Evolutionary conservation across 1,140 invertebrate species (phyloP), one percentile per base, ranked within the genome.

Genomic region (Zaprionus davidi): DNA sequence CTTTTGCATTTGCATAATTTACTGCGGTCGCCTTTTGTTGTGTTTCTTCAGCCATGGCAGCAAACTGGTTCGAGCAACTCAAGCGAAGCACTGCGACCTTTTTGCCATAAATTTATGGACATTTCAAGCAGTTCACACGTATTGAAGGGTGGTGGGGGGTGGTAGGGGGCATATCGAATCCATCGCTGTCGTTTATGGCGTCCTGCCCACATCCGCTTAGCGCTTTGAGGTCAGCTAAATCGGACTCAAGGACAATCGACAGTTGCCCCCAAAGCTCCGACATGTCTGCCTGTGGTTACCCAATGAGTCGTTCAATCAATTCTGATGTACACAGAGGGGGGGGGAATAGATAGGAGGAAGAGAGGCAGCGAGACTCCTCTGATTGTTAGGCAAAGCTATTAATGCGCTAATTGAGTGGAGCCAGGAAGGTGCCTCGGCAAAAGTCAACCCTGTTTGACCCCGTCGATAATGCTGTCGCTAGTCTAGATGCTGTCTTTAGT

Each of bases 1-100:
- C 71, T 78, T 75, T 71, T 68, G 73, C 65, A 84, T 84, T 81
- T 78, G 64, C 82, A 72, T 82, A 71, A 81, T 71, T 81, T 66
- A 68, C 72, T 53, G 73, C 68, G 73, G 73, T 72, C 59, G 49
- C 56, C 49, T 28, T 44, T 58, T 67, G 36, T 72, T 60, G 34
- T 28, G 24, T 22, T 56, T 34, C 36, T 58, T 22, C 41, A 41
- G 31, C 26, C 38, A n/a, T n/a, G 38, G 38, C 56, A 17, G 28
- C 36, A 49, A 56, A 49, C 24, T 63, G 55, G 56, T 15, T 38
- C 20, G 49, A 11, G 31, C n/a, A 49, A 31, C 41, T 56, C 38
- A 34, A 60, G 20, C n/a, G 26, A n/a, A n/a, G 7, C 62, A 55
- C 62, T 44, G 17, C 6, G n/a, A 46, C 26, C 36, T 31, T 66